Evolutionary conservation across 2,888 invertebrate species (phyloP), one percentile per base, ranked within the genome.

Genomic region (Hecatera dysodea): DNA sequence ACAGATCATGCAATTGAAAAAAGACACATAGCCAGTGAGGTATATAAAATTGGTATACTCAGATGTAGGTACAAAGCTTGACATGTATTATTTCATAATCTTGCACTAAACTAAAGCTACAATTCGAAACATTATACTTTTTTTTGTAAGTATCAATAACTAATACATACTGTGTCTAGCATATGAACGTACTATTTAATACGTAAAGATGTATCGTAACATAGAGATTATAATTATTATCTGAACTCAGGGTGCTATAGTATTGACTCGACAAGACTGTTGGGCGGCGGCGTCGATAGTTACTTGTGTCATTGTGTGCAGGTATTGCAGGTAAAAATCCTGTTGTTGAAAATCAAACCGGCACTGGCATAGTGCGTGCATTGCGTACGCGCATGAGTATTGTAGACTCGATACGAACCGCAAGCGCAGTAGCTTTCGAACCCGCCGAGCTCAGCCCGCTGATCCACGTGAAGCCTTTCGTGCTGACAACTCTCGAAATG

Each of bases 231-330:
- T 80, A 66, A 81, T 48, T 70, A 70, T 80, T 80, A 83, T 87
- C 85, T 84, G 86, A 84, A 86, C 80, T 81, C 91, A 92, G 94
- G 94, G 94, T 94, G 94, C 93, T 94, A 93, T 72, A 50, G 75
- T 65, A 65, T 92, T 91, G 87, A 78, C 74, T 80, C 71, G 72
- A 70, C 60, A 75, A 68, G 61, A 61, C 67, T 72, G 75, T 68
- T 61, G 66, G 70, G 67, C 55, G 69, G 55, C 62, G 59, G 44
- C 59, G 39, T 65, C 59, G 39, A 63, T 53, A 52, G 33, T 55
- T n/a, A 48, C 46, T 27, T 27, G n/a, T 33, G 5, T n/a, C 33
- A 22, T 12, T 19, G 48, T 39, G 19, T 62, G 33, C 22, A 55
- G 24, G 12, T 42, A 48, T 67, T 39, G 19, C 22, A 48, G 33